Evolutionary conservation across 2,888 invertebrate species (phyloP), one percentile per base, ranked within the genome.

Genomic region (Pelosia muscerda): DNA sequence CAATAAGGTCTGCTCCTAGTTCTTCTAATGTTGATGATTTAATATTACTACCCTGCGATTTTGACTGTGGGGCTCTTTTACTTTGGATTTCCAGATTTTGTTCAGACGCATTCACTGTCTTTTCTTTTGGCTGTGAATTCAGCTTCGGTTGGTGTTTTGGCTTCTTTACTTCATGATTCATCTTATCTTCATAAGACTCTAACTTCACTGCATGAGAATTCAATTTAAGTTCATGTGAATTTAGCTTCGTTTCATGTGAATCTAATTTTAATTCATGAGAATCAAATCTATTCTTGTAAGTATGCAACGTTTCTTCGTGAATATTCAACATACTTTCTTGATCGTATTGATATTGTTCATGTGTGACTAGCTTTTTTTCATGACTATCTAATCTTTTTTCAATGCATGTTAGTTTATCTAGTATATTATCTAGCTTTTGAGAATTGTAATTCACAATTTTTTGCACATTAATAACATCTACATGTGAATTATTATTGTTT

Each of bases 11-110:
- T 77, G 86, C 83, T 62, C 88, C 87, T 65, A 92, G 74, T 64
- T 89, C 85, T 83, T 92, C 93, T 63, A 94, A 80, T 62, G 79
- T 89, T 19, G 92, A 92, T 15, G 83, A 62, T 83, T 88, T 87
- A 6, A 70, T 34, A 64, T 68, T 65, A 9, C 56, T 9, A 5
- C 31, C n/a, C 11, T 68, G 65, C 66, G 76, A 65, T n/a, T 74
- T 74, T 59, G 66, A 66, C 15, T n/a, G 49, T 31, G 22, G 19
- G 13, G 25, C 25, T 28, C 10, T 59, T 63, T 34, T 60, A 26
- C 3, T 25, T 58, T 34, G 58, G 3, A 38, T 19, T n/a, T 57
- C n/a, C 19, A 28, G 13, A 31, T 22, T 31, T 4, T 8, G 4
- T 28, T 59, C 54, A 4, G 19, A 9, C 31, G 4, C 31, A 23